Evolutionary conservation across 2,797 vertebrate genomes (phyloP), one percentile per base, ranked within the genome.

Genomic region (Leucoraja ocellata): DNA sequence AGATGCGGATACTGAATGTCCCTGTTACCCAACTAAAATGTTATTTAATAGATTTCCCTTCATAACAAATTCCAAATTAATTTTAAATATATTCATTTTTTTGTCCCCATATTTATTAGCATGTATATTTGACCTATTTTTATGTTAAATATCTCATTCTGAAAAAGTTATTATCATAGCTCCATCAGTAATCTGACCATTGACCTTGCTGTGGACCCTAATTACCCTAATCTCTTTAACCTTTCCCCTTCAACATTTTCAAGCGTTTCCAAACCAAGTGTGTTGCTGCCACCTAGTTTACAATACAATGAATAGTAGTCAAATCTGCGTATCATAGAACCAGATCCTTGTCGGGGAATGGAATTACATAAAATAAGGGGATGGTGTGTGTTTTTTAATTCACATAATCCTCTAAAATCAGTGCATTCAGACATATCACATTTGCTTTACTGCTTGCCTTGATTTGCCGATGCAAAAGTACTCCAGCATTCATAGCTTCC

Each of bases 211-310:
- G 83, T 65, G 54, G 58, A 36, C 84, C n/a, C 5, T 68, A 36
- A 88, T 88, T 65, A 68, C 61, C 21, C 0, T 23, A 61, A 61
- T 88, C 32, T 36, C n/a, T 21, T 63, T 21, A 65, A 88, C 16
- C 63, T 68, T 6, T 21, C 28, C 61, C n/a, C 63, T 88, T 68
- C 63, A 68, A 68, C 16, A 18, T 88, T n/a, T 63, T 88, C 16
- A 88, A 36, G 25, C 6, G 61, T 65, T 65, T 88, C 58, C 18
- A 88, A 88, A 88, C 61, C 21, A 88, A 63, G 84, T 36, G 84
- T 88, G n/a, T 68, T 88, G 84, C 84, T 88, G 84, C 84, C 84
- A 88, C n/a, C 84, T 88, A 88, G 84, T 88, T 88, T 88, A 88
- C 61, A 88, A 68, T 32, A 68, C 84, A 68, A 36, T 68, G 63